Percentiles rank a stretch among this genome's conserved stretches.
Conservation (phyloP, 2,888 invertebrate species). For the Rosalia funebris region DNA sequence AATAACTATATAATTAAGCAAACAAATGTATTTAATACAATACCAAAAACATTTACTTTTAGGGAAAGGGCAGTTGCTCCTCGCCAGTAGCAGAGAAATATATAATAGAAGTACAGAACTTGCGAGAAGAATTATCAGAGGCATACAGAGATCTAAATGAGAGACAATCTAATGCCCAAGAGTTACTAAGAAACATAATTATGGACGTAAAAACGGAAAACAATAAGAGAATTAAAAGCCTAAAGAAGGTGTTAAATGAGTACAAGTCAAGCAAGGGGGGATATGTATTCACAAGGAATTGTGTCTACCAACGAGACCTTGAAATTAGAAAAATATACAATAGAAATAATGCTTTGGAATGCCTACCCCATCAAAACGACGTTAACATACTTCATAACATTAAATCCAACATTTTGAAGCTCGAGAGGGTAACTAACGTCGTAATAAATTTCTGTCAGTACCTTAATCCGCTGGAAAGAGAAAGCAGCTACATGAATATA, state of each 20-base stretch:
- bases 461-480: conserved; percentile 18
- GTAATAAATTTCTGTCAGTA: conserved; percentile 8
- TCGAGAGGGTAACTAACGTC: neutral
- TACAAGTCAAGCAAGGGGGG: neutral
- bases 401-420: conserved; percentile 5
- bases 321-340: neutral
- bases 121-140: neutral
- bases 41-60: no score
- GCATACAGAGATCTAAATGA: conserved; percentile 11
- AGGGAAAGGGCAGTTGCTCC: no score
- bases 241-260: neutral
- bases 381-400: neutral
- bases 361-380: conserved; percentile 5
- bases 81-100: neutral
- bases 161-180: conserved; percentile 1
- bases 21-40: no score
- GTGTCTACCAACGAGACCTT: neutral
- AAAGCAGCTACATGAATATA: neutral
- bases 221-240: neutral
- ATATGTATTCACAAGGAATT: neutral
- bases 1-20: no score
- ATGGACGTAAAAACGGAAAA: neutral
- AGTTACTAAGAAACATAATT: neutral
- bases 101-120: conserved; percentile 2
- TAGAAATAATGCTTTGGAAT: conserved; percentile 1